Evolutionary conservation across 2,888 invertebrate genomes (phyloP).

Genomic region (Allygus modestus): DNA sequence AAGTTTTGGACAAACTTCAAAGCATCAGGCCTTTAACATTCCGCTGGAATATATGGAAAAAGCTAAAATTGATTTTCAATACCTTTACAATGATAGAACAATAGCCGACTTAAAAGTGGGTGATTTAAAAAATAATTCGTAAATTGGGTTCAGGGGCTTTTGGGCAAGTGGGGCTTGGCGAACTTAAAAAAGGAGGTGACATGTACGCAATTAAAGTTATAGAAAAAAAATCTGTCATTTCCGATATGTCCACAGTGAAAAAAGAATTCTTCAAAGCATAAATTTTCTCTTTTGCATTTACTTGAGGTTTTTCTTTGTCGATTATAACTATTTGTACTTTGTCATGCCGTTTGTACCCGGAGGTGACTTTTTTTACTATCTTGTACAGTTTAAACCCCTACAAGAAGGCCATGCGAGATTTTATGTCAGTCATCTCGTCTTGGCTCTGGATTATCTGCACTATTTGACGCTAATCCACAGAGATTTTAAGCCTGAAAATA

Average conservation of each 20-base stretch:
- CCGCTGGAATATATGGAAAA: conserved; percentile 32
- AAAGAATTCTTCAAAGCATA: conserved; percentile 48
- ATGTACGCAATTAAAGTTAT: conserved; percentile 31
- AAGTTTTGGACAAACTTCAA: conserved; percentile 29
- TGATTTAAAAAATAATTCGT: conserved; percentile 30
- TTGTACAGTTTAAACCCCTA: not conserved
- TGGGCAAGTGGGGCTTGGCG: conserved; percentile 4
- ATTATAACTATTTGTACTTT: conserved; percentile 49
- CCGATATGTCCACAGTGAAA: conserved; percentile 45
- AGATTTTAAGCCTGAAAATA: conserved; percentile 44
- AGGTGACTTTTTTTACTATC: conserved; percentile 54
- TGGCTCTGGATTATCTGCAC: conserved; percentile 47
- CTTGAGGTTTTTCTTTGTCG: conserved; percentile 50
- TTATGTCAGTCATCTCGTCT: conserved; percentile 21
- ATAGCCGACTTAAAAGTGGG: conserved; percentile 37
- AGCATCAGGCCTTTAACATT: conserved; percentile 47
- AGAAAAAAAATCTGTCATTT: conserved; percentile 24
- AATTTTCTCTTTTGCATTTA: conserved; percentile 54
- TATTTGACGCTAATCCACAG: conserved; percentile 26
- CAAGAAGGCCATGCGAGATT: conserved; percentile 15
- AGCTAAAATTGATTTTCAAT: conserved; percentile 52
- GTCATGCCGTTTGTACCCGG: conserved; percentile 58
- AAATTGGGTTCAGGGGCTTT: conserved; percentile 44
- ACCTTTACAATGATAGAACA: conserved; percentile 34
- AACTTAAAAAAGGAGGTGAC: not conserved